Base-by-base conservation (phyloP, 2,113 vertebrate genomes). In the Podiceps cristatus region DNA sequence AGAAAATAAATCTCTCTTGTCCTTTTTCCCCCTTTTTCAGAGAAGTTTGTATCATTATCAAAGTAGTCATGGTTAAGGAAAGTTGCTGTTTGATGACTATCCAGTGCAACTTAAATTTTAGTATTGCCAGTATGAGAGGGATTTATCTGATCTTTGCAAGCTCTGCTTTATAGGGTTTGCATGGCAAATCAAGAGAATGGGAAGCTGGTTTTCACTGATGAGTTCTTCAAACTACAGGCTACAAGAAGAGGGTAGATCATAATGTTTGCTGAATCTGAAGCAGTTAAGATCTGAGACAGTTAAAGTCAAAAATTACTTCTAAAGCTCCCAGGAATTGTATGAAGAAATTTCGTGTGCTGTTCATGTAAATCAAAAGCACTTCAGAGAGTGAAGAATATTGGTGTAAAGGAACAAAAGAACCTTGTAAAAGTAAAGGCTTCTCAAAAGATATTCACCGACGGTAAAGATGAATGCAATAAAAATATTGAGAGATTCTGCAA, bases 261-360 rank as follows among this genome's bases (percentile, higher is more conserved):
- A 75, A 78, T 49, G 69, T 89, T 95, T 92, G n/a, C 86, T 88
- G 90, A 89, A 89, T 93, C 60, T 91, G 80, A 94, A 81, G 68
- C 88, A 92, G 47, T 92, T 83, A 52, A 62, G 94, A 86, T 90
- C 75, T 71, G 68, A 91, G 86, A n/a, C 33, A 81, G 67, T 40
- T 84, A 52, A 88, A 92, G 72, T 17, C 42, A 68, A 49, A 91
- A 91, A 74, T 77, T 88, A 23, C 68, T 35, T 81, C 42, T 68
- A 47, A 52, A 79, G 29, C 88, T 92, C 60, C 72, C 33, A 64
- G 86, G 86, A 94, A 47, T 56, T 95, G 73, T 63, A n/a, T n/a
- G 68, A 91, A 84, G 76, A 50, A 59, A 77, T 84, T 92, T 85
- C 78, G 78, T 52, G 9, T 75, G 86, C 92, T 75, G 33, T 59